phyloP scores from a whole-genome alignment of 2,113 vertebrate genomes.

The Gasterosteus aculeatus region DNA sequence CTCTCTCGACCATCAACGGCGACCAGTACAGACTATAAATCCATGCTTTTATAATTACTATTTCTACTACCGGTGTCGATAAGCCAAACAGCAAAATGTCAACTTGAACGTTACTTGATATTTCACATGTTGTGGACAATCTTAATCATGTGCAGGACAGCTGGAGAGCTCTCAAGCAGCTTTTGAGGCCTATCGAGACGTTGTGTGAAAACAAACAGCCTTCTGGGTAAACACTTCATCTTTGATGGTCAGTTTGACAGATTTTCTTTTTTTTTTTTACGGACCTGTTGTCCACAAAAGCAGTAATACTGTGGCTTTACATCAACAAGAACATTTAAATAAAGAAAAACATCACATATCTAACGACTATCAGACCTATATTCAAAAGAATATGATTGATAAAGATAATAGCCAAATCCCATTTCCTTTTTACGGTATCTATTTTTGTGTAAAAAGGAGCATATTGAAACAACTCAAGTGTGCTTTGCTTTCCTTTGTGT shows the following conservation, averaged over 20 bases:
- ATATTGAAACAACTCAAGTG: constrained; percentile 5
- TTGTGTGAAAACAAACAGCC: constrained; percentile 27
- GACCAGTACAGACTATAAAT: background rate
- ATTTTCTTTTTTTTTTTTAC: constrained; percentile 23
- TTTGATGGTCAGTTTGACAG: constrained; percentile 34
- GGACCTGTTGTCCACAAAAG: constrained; percentile 5
- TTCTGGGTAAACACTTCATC: constrained; percentile 15
- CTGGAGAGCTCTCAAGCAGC: background rate
- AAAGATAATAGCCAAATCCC: background rate
- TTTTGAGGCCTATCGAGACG: constrained; percentile 4
- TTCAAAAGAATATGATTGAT: too few relatives aligned
- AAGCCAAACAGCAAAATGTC: too few relatives aligned
- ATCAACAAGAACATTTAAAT: background rate
- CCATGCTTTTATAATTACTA: background rate
- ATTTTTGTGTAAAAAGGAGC: background rate
- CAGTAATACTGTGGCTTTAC: constrained; percentile 3
- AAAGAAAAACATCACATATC: background rate
- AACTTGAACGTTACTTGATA: background rate
- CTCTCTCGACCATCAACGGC: background rate
- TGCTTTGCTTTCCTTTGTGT: background rate
- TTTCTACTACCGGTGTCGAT: too few relatives aligned
- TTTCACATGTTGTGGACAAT: background rate
- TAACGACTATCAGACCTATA: background rate
- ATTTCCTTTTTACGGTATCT: background rate
- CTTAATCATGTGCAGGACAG: background rate